Evolutionary conservation across 2,888 invertebrate genomes (phyloP).

Genomic region (Theodoxus fluviatilis): DNA sequence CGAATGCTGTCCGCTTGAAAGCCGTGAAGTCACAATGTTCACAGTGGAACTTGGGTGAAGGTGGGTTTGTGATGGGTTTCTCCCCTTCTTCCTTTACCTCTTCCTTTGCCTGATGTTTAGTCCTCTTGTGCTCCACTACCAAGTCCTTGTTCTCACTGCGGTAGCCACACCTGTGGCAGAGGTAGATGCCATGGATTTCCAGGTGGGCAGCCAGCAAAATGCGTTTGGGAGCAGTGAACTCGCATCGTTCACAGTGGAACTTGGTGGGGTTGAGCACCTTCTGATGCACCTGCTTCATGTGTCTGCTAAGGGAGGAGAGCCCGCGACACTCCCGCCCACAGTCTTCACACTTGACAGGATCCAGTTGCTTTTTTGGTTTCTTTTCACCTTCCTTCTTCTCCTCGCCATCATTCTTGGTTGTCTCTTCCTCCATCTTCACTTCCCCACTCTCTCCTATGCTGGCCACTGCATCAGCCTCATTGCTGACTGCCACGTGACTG

Average conservation of each 20-base stretch:
- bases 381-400: constrained; percentile 15
- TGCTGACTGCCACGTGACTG: neutral
- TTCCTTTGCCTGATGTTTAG: no score
- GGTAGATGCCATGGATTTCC: constrained; percentile 52
- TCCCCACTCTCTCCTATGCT: constrained; percentile 11
- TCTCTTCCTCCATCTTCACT: constrained; percentile 24
- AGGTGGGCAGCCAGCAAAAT: constrained; percentile 59
- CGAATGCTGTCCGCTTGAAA: constrained; percentile 56
- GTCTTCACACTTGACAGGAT: constrained; percentile 33
- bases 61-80: no score
- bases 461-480: neutral
- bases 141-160: no score
- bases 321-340: constrained; percentile 36
- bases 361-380: constrained; percentile 31
- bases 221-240: constrained; percentile 49
- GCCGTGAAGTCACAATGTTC: constrained; percentile 54
- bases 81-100: no score
- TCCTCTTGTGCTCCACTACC: no score
- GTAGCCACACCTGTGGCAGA: constrained; percentile 30
- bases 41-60: constrained; percentile 36
- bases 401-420: constrained; percentile 21
- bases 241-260: constrained; percentile 26
- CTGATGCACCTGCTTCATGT: constrained; percentile 37
- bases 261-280: constrained; percentile 32
- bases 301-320: constrained; percentile 36